A percentile compares a stretch with the other conserved stretches of the same genome.
phyloP scores from a whole-genome alignment of 2,113 vertebrate genomes.

The Struthio camelus region DNA sequence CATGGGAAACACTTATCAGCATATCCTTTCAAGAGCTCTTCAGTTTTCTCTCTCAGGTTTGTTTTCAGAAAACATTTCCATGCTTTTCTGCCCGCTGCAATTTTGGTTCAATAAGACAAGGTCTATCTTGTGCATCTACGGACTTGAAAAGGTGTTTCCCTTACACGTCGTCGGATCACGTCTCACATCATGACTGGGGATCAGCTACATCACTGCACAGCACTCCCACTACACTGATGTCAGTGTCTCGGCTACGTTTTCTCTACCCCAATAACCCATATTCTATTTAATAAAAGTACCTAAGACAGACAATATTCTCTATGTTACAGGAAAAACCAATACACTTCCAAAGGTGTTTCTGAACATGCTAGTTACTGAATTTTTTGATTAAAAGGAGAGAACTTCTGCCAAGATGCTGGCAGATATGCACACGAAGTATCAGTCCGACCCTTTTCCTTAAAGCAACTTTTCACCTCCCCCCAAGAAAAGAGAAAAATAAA shows the following conservation, averaged over 20 bases:
- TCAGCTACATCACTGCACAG: background rate
- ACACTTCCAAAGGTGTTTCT: background rate
- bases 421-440: background rate
- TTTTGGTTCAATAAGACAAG: background rate
- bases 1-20: background rate
- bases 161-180: background rate
- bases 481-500: background rate
- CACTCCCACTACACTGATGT: background rate
- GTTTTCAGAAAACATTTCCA: background rate
- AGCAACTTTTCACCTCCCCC: rapidly evolving
- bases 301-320: background rate
- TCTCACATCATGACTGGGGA: background rate
- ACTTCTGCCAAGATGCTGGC: background rate
- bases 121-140: background rate
- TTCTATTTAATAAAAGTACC: background rate
- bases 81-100: background rate
- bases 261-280: background rate
- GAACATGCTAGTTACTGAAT: background rate
- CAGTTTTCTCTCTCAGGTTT: background rate
- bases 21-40: background rate
- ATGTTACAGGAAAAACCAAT: background rate
- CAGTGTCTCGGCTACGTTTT: background rate
- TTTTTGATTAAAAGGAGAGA: background rate
- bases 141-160: background rate
- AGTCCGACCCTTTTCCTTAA: background rate